Evolutionary conservation across 53 echinoderm and acorn worm species (phyloP), one percentile per base, ranked within the genome.

Genomic region (Luidia sarsii): DNA sequence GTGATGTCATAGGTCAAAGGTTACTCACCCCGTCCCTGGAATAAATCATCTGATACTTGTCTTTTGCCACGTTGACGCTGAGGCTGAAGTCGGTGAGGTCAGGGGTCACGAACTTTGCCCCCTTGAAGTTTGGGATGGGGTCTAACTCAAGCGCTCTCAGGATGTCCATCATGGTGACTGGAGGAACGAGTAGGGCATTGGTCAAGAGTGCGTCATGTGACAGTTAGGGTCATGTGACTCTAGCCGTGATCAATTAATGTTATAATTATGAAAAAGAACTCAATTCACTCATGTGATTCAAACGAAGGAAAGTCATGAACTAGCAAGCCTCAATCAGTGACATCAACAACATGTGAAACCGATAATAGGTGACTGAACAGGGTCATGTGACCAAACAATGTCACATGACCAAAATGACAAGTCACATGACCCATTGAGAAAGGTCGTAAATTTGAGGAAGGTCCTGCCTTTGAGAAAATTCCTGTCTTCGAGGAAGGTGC

Each of bases 71-170:
- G 32, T 84, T 82, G 38, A 86, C 48, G 37, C 90, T 85, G 27
- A 85, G 90, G 29, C 90, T 87, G 63, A 92, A 85, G 24, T 91
- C 87, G 3, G 65, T 68, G 9, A 95, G 87, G 51, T 88, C 71
- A 8, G 33, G 31, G 20, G 87, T 75, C 11, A 74, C 31, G 46
- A 87, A 90, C 57, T 95, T 95, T 1, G 92, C 65, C 50, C 95
- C 95, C 49, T 90, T 82, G 34, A 95, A 87, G 8, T 81, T 92
- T 18, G 92, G 95, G 38, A 95, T 85, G 0, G 82, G 86, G 23
- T 82, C 85, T 5, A 33, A 46, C 54, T 88, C 67, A 15, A 85
- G 48, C 8, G 81, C 50, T 22, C 73, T 52, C 34, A 88, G 37
- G 39, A 88, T 50, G 35, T 86, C 86, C 52, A 75, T 77, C 86